Evolutionary conservation across 1,140 invertebrate species (phyloP), one percentile per base, ranked within the genome.

Genomic region (Sitophilus oryzae): DNA sequence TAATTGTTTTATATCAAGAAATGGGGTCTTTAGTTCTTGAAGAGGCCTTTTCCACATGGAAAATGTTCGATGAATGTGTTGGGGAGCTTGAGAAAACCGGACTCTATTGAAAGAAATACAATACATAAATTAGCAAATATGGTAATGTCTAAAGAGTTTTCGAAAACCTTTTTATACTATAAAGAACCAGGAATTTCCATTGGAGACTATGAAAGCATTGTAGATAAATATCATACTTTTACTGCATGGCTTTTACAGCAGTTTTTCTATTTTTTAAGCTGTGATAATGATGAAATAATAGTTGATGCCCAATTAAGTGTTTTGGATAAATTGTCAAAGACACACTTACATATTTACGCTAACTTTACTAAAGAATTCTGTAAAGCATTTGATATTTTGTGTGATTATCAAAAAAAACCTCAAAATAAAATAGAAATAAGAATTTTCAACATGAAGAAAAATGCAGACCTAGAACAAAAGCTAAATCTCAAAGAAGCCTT

Each of bases 221-320:
- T 57, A 18, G 45, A 61, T 22, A 67, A 68, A 52, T 79, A 79
- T 60, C 69, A 67, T 60, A 70, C 74, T 1, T 80, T 80, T 56
- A 77, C 78, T 58, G 75, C 73, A 35, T 80, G 79, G 79, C 63
- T 79, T 11, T 54, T 79, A 15, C 77, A 77, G 15, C 70, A 75
- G 60, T 67, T 79, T 54, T 77, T 79, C 63, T 79, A 79, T 70
- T 66, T 79, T 2, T 73, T 76, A 61, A 76, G 74, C 25, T 71
- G 73, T 8, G 71, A 77, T 35, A 71, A 77, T 52, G 75, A 79
- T 52, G 56, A 64, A 45, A 56, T 70, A 49, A 73, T 76, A 50
- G 72, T 77, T 45, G 69, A 76, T 61, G 74, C 73, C 5, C 79
- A 80, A 54, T 60, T 77, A 19, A 75, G 75, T 69, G 76, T 79